Evolutionary conservation across 2,888 invertebrate species (phyloP), one percentile per base, ranked within the genome.

Genomic region (Mimachlamys varia): DNA sequence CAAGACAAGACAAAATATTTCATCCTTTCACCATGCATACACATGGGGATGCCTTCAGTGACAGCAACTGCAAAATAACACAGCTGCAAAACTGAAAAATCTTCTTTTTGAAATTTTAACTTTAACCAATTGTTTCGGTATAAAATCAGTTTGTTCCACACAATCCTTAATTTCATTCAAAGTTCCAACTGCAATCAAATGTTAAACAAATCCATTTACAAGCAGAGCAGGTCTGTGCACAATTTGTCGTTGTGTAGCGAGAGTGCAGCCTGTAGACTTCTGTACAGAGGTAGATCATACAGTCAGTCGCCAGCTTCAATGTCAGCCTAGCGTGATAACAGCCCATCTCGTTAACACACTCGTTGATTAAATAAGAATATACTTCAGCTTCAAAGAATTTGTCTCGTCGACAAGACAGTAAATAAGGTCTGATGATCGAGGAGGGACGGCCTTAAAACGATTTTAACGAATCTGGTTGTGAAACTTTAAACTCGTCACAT

Each of bases 291-390:
- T 27, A 27, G 22, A 58, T n/a, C 2, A 2, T 19, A 2, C 19
- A 22, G n/a, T 10, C 10, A 33, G 10, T 33, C 10, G 33, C 33
- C 33, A 0, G 76, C 0, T 76, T 76, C 33, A 76, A 76, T 76
- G 27, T 7, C 76, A 13, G 27, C 12, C 33, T 76, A 22, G 10
- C 76, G 76, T 76, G 76, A 13, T 76, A 33, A 27, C 7, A 12
- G 15, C 76, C 7, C 33, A 76, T 76, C 76, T 33, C 76, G 27
- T 76, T 76, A 76, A 33, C 76, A 12, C 17, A 22, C 10, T 12
- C 76, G 33, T 76, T 76, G 76, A 76, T 76, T 76, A 27, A 76
- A 76, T 76, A 76, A 76, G 76, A 27, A 76, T 76, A 76, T 33
- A 76, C 76, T 22, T 76, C 13, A 76, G 12, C 33, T 27, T 33